Evolutionary conservation across 2,888 invertebrate species (phyloP).

Genomic region (Lasioglossum lativentre): DNA sequence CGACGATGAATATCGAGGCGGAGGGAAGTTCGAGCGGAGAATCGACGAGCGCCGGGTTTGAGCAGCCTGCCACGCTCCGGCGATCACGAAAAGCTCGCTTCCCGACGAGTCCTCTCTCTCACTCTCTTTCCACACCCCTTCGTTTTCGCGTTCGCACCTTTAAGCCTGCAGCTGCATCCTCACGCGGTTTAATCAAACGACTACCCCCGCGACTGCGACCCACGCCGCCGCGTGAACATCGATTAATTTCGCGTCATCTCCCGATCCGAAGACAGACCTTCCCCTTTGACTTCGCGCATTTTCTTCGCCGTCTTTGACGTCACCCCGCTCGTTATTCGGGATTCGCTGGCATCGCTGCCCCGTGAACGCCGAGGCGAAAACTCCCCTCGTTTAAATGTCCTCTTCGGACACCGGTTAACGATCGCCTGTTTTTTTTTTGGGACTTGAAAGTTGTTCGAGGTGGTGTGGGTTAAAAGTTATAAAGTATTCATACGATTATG

Average conservation of each 20-base stretch:
- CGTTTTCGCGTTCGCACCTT: conserved; percentile 18
- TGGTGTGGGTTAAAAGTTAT: no score
- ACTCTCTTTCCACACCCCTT: not conserved
- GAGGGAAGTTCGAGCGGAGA: conserved; percentile 16
- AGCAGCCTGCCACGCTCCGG: conserved; percentile 58
- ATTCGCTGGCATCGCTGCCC: not conserved
- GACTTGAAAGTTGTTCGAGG: no score
- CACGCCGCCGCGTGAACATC: not conserved
- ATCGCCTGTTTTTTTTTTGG: no score
- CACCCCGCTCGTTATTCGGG: not conserved
- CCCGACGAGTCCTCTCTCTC: conserved; percentile 21
- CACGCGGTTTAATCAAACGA: conserved; percentile 24
- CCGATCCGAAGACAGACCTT: not conserved
- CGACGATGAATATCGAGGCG: conserved; percentile 49
- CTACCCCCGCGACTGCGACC: not conserved
- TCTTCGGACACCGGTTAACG: not conserved
- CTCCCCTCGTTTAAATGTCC: not conserved
- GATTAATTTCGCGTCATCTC: not conserved
- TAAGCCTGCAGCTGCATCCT: not conserved
- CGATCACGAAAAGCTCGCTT: conserved; percentile 53
- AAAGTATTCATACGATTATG: no score
- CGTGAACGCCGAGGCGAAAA: not conserved
- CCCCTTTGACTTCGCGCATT: not conserved
- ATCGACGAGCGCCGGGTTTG: conserved; percentile 48
- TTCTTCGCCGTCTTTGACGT: not conserved